A percentile compares a stretch with the other conserved stretches of the same genome.
Evolutionary conservation across 2,888 invertebrate genomes (phyloP).

Genomic region (Paralinhomoeus sp.): DNA sequence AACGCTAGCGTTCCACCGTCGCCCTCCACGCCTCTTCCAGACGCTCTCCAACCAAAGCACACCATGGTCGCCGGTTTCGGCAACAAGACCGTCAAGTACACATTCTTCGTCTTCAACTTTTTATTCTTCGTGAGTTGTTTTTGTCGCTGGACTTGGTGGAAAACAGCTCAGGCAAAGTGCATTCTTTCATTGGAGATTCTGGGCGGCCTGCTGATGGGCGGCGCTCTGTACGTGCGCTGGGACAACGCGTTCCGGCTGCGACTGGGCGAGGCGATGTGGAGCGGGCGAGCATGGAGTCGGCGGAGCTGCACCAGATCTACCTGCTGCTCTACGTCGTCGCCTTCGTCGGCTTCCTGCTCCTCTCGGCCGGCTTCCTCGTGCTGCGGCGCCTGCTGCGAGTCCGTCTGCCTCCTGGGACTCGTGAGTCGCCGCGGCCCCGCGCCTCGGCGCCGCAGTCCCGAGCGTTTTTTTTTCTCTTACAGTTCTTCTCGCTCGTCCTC

Average conservation of each 20-base stretch:
- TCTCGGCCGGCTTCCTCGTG: slow-evolving; percentile 16
- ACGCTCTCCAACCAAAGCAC: slow-evolving; percentile 26
- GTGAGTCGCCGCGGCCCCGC: too few species aligned
- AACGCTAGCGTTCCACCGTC: too few species aligned
- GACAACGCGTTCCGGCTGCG: slow-evolving; percentile 8
- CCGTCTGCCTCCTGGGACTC: slow-evolving; percentile 10
- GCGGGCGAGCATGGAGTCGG: background rate
- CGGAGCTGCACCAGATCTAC: slow-evolving; percentile 8
- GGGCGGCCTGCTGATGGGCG: slow-evolving; percentile 10
- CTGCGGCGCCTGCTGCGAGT: slow-evolving; percentile 15
- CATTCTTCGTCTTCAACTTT: slow-evolving; percentile 6
- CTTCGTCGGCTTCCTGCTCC: slow-evolving; percentile 11
- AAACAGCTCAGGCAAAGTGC: too few species aligned
- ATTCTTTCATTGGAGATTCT: slow-evolving; percentile 10
- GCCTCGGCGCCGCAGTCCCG: background rate
- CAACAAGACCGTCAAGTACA: slow-evolving; percentile 14
- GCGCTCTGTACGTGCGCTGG: slow-evolving; percentile 12
- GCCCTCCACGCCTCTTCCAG: slow-evolving; percentile 27
- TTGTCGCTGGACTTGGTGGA: too few species aligned
- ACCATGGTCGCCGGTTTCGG: slow-evolving; percentile 15
- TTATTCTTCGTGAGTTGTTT: slow-evolving; percentile 4
- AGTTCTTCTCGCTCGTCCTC: slow-evolving; percentile 13
- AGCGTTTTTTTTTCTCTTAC: slow-evolving; percentile 3
- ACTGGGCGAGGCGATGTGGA: background rate
- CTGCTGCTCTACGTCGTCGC: slow-evolving; percentile 10